phyloP scores from a whole-genome alignment of 2,797 vertebrate genomes.

The Catamblyrhynchus diadema region DNA sequence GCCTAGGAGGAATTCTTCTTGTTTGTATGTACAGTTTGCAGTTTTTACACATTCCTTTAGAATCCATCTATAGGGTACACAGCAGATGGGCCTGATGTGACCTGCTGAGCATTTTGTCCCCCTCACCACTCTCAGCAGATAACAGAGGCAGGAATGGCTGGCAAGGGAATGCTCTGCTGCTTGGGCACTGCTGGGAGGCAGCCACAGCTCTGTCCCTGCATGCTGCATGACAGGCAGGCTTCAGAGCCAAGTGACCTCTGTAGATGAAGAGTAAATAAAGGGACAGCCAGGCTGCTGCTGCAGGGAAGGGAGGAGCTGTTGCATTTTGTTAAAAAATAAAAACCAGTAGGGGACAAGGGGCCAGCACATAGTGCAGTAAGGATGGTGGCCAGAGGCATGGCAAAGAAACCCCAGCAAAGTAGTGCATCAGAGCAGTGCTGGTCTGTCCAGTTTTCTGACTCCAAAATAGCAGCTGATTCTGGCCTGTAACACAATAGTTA shows the following conservation, averaged over 20 bases:
- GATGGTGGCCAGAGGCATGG: not conserved
- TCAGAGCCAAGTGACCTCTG: not conserved
- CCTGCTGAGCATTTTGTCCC: not conserved
- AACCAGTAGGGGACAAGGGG: not conserved
- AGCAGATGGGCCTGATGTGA: not conserved
- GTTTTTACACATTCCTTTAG: not conserved
- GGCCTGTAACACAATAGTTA: not conserved
- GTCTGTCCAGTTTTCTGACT: not conserved
- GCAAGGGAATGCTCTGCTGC: not conserved
- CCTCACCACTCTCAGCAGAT: not conserved
- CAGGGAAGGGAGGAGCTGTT: not conserved
- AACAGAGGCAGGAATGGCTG: rapidly evolving
- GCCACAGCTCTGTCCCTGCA: not conserved
- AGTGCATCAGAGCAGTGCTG: not conserved
- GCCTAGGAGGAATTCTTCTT: not conserved
- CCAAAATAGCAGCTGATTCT: not conserved
- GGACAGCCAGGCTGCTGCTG: not conserved
- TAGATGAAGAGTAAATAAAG: not conserved
- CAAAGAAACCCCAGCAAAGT: not conserved
- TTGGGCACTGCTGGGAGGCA: not conserved
- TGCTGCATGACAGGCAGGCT: not conserved
- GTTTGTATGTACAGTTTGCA: not conserved
- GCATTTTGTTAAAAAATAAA: not conserved
- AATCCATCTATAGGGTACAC: not conserved
- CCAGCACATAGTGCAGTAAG: not conserved